Evolutionary conservation across 2,797 vertebrate species (phyloP), one percentile per base, ranked within the genome.

Genomic region (Anomalospiza imberbis): DNA sequence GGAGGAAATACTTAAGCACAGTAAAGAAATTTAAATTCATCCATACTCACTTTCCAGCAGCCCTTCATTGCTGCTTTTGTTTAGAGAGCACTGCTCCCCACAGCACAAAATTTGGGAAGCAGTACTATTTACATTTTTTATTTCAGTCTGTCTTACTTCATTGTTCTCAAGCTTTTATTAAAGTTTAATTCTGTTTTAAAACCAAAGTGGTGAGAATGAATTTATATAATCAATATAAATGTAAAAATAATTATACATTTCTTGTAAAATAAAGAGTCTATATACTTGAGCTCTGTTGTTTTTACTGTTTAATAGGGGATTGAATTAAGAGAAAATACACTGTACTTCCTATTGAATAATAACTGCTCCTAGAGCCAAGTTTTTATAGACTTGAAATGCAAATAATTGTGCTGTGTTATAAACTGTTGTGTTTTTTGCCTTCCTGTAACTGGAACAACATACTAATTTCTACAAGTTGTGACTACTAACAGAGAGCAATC

Each of bases 401-500:
- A 84, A 70, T 92, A 66, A 81, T 71, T 88, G 28, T 93, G 31
- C 73, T 97, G 17, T 97, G 86, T 94, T 96, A 79, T 94, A 96
- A 97, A 96, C 67, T 97, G 91, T 96, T 97, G 72, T 97, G 80
- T 91, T 95, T 97, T 97, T 97, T 96, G 84, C 93, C 93, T 97
- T 96, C 97, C 97, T 96, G 38, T 98, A 97, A 98, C 96, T 98
- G 97, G 97, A 97, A 80, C 98, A 98, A 98, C 97, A 95, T 97
- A 98, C 97, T 98, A 98, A 99, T 98, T 98, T 98, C 97, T 98
- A 98, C 98, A 95, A 98, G 98, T 98, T 99, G 98, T 99, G 98
- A 98, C 96, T 98, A 98, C 98, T 99, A 98, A 99, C 98, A 98
- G 98, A 98, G 97, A 98, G 98, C 98, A 98, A 99, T 99, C 98